Conservation (phyloP, 2,797 vertebrate genomes). For the Anguilla pacifica region DNA sequence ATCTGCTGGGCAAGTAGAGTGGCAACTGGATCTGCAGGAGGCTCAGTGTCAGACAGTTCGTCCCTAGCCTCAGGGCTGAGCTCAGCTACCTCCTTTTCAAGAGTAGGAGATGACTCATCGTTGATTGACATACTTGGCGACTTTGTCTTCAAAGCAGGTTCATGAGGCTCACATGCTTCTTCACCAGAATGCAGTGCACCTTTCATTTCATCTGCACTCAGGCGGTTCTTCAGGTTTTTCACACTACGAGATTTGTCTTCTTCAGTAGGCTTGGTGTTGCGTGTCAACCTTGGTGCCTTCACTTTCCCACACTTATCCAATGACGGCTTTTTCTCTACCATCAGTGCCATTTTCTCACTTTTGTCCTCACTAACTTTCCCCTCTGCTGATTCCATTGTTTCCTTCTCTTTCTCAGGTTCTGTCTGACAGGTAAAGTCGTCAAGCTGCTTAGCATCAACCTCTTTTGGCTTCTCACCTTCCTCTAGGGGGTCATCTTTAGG, state of each 20-base stretch:
- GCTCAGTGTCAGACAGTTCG: slow-evolving; percentile 62
- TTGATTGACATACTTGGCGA: slow-evolving; percentile 60
- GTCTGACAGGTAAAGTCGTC: slow-evolving; percentile 1
- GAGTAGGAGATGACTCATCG: slow-evolving; percentile 67
- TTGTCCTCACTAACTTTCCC: slow-evolving; percentile 60
- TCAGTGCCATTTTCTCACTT: slow-evolving; percentile 55
- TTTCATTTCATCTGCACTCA: slow-evolving; percentile 81
- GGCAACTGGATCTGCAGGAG: slow-evolving; percentile 71
- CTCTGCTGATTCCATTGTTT: slow-evolving; percentile 40
- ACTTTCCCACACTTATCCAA: slow-evolving; percentile 60
- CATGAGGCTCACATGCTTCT: slow-evolving; percentile 70
- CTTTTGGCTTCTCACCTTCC: slow-evolving; percentile 69
- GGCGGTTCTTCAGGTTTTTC: slow-evolving; percentile 81
- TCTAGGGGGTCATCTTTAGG: slow-evolving; percentile 57
- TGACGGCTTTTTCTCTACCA: slow-evolving; percentile 64
- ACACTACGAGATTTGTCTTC: slow-evolving; percentile 81
- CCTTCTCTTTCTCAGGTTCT: slow-evolving; percentile 54
- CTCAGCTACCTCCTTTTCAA: slow-evolving; percentile 60
- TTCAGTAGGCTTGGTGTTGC: slow-evolving; percentile 69
- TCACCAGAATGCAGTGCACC: slow-evolving; percentile 73
- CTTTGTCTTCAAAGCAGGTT: slow-evolving; percentile 64
- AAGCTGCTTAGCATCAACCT: slow-evolving; percentile 68
- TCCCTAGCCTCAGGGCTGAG: slow-evolving; percentile 68
- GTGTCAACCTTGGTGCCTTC: slow-evolving; percentile 72
- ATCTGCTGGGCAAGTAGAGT: slow-evolving; percentile 79